A percentile compares a stretch with the other conserved stretches of the same genome.
phyloP scores from a whole-genome alignment of 2,113 vertebrate genomes.

The Cepphus grylle region DNA sequence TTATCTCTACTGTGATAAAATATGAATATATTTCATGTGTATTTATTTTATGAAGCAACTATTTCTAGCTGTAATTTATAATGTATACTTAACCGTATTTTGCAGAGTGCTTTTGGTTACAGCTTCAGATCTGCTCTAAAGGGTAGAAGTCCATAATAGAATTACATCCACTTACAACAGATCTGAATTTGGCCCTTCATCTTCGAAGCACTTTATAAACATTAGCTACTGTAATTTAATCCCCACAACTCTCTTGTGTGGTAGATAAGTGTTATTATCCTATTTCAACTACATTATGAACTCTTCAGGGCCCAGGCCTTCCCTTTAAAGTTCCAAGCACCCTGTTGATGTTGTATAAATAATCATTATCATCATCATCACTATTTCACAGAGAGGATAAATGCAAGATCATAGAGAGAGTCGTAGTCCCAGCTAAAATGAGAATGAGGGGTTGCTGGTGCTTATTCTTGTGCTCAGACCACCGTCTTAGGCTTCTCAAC shows the following conservation, averaged over 20 bases:
- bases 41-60: conserved; percentile 14
- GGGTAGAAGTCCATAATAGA: conserved; percentile 52
- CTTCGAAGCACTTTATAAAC: conserved; percentile 68
- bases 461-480: conserved; percentile 32
- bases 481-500: conserved; percentile 10
- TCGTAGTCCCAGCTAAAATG: conserved; percentile 32
- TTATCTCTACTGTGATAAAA: background rate
- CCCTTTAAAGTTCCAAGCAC: conserved; percentile 64
- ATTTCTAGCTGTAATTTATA: background rate
- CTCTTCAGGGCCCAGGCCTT: conserved; percentile 62
- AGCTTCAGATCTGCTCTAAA: conserved; percentile 58
- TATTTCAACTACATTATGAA: conserved; percentile 66
- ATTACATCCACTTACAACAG: conserved; percentile 63
- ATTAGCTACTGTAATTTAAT: conserved; percentile 68
- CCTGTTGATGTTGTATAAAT: conserved; percentile 65
- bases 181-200: conserved; percentile 69
- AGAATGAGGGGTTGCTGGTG: conserved; percentile 37
- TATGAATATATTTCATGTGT: background rate
- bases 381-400: conserved; percentile 63
- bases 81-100: conserved; percentile 46
- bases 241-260: conserved; percentile 57
- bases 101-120: conserved; percentile 48
- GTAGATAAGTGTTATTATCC: conserved; percentile 70
- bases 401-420: conserved; percentile 60
- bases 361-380: conserved; percentile 63